These are phyloP conservation scores for Whitmania pigra DNA, from an alignment of 1,140 invertebrate genomes.

Conservation along the genomic window DNA sequence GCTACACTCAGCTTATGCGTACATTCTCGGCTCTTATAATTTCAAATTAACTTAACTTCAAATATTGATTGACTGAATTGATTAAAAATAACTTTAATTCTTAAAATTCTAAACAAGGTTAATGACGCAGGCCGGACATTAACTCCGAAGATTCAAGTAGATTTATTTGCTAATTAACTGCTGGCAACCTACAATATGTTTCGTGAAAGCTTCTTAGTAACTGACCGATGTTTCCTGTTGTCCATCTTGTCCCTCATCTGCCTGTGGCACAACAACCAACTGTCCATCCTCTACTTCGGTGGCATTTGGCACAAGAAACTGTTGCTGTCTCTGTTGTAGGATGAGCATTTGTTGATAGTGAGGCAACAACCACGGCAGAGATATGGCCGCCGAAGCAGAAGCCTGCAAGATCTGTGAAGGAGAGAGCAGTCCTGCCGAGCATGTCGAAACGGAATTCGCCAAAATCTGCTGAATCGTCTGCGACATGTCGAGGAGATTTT, in stretches of 20 bases:
- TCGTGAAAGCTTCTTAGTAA: neutral
- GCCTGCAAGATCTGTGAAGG: constrained; percentile 14
- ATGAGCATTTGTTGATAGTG: constrained; percentile 19
- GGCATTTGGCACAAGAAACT: neutral
- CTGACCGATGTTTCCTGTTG: neutral
- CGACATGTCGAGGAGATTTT: constrained; percentile 14
- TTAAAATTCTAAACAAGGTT: no score
- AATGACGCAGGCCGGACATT: no score
- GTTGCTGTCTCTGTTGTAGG: constrained; percentile 13
- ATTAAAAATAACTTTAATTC: no score
- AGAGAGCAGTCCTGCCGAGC: neutral
- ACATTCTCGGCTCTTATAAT: no score
- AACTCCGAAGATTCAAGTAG: no score
- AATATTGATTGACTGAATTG: no score
- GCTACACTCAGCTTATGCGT: no score
- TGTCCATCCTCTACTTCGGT: constrained; percentile 13
- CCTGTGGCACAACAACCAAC: constrained; percentile 7
- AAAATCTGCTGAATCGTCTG: constrained; percentile 18
- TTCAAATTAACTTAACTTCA: no score
- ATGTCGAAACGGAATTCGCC: constrained; percentile 6
- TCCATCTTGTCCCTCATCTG: constrained; percentile 5
- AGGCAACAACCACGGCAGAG: constrained; percentile 16
- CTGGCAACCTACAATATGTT: no score
- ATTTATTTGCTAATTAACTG: no score
- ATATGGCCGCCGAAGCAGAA: constrained; percentile 14